A percentile compares a stretch with the other conserved stretches of the same genome.
phyloP scores from a whole-genome alignment of 2,113 vertebrate genomes.

The Prionailurus viverrinus region DNA sequence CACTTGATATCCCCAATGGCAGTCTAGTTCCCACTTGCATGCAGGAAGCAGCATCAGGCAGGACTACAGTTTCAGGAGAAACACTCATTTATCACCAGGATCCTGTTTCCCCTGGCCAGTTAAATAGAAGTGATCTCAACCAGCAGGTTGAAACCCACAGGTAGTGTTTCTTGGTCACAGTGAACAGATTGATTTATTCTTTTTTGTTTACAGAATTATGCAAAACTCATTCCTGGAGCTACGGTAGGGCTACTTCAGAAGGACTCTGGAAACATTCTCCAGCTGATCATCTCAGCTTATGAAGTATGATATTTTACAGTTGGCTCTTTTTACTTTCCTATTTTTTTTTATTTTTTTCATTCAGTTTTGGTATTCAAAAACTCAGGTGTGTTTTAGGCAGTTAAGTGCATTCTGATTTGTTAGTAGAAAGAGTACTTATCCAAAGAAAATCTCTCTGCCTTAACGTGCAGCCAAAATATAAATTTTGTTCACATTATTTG shows the following conservation, averaged over 20 bases:
- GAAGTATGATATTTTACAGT: slow-evolving; percentile 89
- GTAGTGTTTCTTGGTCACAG: neutral
- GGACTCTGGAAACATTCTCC: slow-evolving; percentile 96
- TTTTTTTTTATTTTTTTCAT: neutral
- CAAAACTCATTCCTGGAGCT: slow-evolving; percentile 97
- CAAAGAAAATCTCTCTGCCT: slow-evolving; percentile 23
- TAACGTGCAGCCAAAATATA: slow-evolving; percentile 34
- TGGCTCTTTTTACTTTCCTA: neutral
- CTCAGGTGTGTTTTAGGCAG: slow-evolving; percentile 38
- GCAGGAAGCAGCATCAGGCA: neutral
- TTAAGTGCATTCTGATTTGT: neutral
- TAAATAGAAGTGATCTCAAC: neutral
- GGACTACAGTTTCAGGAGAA: neutral
- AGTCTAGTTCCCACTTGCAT: neutral
- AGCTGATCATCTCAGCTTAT: slow-evolving; percentile 96
- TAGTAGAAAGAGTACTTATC: neutral
- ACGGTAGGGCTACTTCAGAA: slow-evolving; percentile 93
- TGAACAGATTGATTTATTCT: slow-evolving; percentile 7
- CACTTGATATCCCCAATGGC: neutral
- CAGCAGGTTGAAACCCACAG: neutral
- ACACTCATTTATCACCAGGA: neutral
- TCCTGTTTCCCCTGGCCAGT: neutral
- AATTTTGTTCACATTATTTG: slow-evolving; percentile 32
- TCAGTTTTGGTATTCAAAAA: slow-evolving; percentile 14
- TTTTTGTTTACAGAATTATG: slow-evolving; percentile 92